Base-by-base conservation (phyloP, 1,140 invertebrate species). In the Papilio polytes region DNA sequence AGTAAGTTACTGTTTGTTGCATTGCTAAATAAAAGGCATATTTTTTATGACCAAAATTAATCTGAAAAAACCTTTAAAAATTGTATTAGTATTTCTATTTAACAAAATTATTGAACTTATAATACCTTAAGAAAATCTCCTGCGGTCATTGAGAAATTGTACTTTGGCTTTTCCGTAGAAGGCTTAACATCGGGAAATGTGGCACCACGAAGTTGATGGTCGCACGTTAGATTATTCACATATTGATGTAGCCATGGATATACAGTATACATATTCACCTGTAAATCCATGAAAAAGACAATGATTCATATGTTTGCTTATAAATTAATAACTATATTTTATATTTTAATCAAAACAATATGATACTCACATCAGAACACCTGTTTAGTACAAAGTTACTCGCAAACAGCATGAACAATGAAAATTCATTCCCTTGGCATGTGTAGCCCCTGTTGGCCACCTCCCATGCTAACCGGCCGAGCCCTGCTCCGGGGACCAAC, bases 391-490 rank as follows among this genome's bases (percentile, higher is more conserved):
- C 97, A 95, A 99, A 99, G 94, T 99, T 98, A 31, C 99, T 99
- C 1, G 98, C 98, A 87, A 99, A 98, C 1, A 99, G 95, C 99
- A 99, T 99, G 90, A 99, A 99, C 2, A 99, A 96, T 56, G 98
- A 99, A 94, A 99, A 99, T 95, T 99, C 99, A 91, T 99, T 99
- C 83, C 99, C 99, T 95, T 99, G 98, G 89, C 98, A 99, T 9
- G 96, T 96, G 92, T 98, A 99, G 7, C 99, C 99, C 59, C 97
- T 95, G 82, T 96, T 96, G 0, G 99, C 98, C 15, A 99, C 97
- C 95, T 99, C 99, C 95, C 97, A 99, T 0, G 98, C 98, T 1
- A 99, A 95, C 81, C 99, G 95, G 2, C 99, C 99, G 7, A 99
- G 95, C 0, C 99, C 99, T 26, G 99, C 98, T 15, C 99, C 99